These are phyloP conservation scores for Perizoma flavofasciatum DNA, from an alignment of 2,888 invertebrate genomes.

Conservation along the genomic window DNA sequence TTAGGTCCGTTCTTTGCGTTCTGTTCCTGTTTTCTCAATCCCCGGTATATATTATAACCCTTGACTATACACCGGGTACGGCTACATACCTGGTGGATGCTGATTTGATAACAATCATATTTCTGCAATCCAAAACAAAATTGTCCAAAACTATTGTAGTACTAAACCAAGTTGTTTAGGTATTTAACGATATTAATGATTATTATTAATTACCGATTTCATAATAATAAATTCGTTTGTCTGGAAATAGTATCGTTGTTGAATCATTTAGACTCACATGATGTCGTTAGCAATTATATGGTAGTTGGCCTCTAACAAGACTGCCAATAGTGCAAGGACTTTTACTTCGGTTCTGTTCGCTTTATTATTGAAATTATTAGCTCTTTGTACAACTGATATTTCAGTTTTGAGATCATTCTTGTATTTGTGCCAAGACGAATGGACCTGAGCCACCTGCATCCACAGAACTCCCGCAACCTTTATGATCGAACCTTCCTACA, in stretches of 20 bases:
- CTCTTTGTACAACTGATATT: constrained; percentile 40
- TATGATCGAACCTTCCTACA: too few species aligned
- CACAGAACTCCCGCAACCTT: too few species aligned
- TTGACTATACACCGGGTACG: neutral
- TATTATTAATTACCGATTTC: neutral
- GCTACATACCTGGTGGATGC: too few species aligned
- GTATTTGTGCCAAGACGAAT: too few species aligned
- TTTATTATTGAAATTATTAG: constrained; percentile 29
- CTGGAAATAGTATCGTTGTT: constrained; percentile 34
- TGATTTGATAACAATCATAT: too few species aligned
- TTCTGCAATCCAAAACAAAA: too few species aligned
- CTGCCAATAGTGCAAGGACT: constrained; percentile 55
- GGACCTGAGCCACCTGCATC: too few species aligned
- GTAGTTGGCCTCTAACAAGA: constrained; percentile 53
- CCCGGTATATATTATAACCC: constrained; percentile 19
- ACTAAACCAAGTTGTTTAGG: too few species aligned
- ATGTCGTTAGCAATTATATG: constrained; percentile 46
- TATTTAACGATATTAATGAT: too few species aligned
- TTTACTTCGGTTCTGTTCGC: constrained; percentile 46
- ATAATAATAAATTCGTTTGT: constrained; percentile 9
- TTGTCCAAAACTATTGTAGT: too few species aligned
- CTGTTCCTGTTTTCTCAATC: constrained; percentile 21
- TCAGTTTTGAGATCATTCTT: constrained; percentile 6
- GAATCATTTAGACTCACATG: constrained; percentile 49
- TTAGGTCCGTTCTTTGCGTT: constrained; percentile 15